Evolutionary conservation across 92 coral and sea anemone genomes (phyloP), one percentile per base, ranked within the genome.

Genomic region (Paragorgia papillata): DNA sequence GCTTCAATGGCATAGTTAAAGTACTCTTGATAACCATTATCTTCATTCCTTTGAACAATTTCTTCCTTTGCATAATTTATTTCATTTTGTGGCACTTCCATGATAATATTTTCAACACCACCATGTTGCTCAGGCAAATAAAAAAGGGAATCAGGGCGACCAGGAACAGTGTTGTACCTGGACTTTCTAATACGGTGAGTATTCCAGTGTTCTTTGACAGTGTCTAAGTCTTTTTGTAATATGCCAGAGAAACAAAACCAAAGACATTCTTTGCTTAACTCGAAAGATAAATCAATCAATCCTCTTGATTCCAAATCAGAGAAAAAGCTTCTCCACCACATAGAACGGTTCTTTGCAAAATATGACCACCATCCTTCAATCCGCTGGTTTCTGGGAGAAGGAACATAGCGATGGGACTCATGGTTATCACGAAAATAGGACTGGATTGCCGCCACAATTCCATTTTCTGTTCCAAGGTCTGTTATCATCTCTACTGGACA

Each of bases 341-440:
- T 69, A 35, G 86, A 80, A 50, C 82, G 21, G 64, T 84, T 88
- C 58, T 48, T 40, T 51, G 74, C 64, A 66, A 54, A 87, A 62
- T 83, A 87, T 6, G 88, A 83, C 91, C 91, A 87, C 90, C 90
- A 87, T 24, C 83, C n/a, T n/a, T n/a, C n/a, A n/a, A n/a, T n/a
- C n/a, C n/a, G n/a, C n/a, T n/a, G n/a, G n/a, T n/a, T n/a, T 51
- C 87, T 43, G 14, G 90, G 87, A 15, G 90, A 87, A 8, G 90
- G 69, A 67, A 87, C 85, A 28, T 78, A 82, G 62, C 85, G 61
- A 67, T 79, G 85, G 31, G 87, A 80, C 73, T 82, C 87, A 28
- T 71, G 30, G 58, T 83, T 74, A 71, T 87, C 87, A 55, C 85
- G 85, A 41, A 87, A 83, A 69, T 60, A 83, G 25, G 80, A 69